Evolutionary conservation across 2,797 vertebrate species (phyloP).

Genomic region (Ciconia nigra): DNA sequence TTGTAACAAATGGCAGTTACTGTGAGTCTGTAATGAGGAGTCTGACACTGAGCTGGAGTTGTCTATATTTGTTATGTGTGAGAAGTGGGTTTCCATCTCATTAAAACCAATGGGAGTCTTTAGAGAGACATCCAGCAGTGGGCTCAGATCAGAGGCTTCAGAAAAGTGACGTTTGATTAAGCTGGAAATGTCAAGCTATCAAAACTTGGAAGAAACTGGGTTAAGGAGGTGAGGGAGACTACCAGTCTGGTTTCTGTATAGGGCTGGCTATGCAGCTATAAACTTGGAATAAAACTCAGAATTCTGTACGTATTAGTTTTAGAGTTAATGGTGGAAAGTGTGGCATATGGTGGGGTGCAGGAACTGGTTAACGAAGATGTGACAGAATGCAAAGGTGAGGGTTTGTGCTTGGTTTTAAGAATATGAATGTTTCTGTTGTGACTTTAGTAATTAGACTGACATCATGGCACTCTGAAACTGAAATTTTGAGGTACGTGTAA

Average conservation of each 20-base stretch:
- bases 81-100: not conserved
- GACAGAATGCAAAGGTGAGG: not conserved
- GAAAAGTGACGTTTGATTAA: not conserved
- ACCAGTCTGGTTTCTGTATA: not conserved
- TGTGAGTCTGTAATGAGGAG: not conserved
- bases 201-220: not conserved
- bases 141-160: not conserved
- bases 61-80: not conserved
- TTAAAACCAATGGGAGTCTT: not conserved
- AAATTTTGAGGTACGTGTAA: not conserved
- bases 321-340: not conserved
- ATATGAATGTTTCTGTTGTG: not conserved
- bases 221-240: not conserved
- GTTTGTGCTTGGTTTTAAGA: not conserved
- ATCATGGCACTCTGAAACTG: not conserved
- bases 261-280: not conserved
- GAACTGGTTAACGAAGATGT: accelerated
- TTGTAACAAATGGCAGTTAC: not conserved
- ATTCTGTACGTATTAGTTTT: not conserved
- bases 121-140: not conserved
- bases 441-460: not conserved
- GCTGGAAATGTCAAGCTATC: not conserved
- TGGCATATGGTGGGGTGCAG: accelerated
- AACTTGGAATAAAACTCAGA: not conserved
- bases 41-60: not conserved